These are phyloP conservation scores for Episyrphus balteatus DNA, from an alignment of 1,140 invertebrate genomes.

Conservation along the genomic window DNA sequence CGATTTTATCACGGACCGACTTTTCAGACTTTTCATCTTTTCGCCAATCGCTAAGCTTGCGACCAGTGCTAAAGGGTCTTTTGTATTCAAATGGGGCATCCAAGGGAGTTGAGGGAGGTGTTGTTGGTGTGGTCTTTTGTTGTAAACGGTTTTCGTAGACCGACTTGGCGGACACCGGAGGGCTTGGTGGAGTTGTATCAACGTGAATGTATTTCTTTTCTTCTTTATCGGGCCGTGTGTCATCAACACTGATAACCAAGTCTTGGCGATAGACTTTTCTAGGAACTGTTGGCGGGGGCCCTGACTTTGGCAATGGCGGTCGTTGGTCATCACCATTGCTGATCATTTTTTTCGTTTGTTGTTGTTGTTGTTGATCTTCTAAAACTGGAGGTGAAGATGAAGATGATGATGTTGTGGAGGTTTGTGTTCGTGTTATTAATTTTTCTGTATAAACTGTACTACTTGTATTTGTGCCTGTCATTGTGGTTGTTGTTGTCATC, in stretches of 20 bases:
- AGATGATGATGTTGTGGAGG: no score
- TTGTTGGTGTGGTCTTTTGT: slow-evolving; percentile 3
- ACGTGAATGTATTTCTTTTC: no score
- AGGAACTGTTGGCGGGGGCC: slow-evolving; percentile 27
- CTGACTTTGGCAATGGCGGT: slow-evolving; percentile 32
- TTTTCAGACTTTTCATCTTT: slow-evolving; percentile 65
- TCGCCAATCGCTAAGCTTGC: slow-evolving; percentile 37
- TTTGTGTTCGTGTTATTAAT: background rate
- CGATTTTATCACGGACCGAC: slow-evolving; percentile 76
- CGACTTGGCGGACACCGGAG: background rate
- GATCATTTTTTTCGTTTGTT: background rate
- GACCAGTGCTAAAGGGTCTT: slow-evolving; percentile 23
- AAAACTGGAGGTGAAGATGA: no score
- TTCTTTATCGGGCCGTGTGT: slow-evolving; percentile 10
- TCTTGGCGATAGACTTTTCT: slow-evolving; percentile 33
- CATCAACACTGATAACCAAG: slow-evolving; percentile 30
- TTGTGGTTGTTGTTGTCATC: slow-evolving; percentile 5
- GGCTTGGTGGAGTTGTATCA: background rate
- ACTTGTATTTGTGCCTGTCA: slow-evolving; percentile 9
- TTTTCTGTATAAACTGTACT: slow-evolving; percentile 12
- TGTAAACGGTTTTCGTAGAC: background rate
- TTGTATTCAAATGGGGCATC: slow-evolving; percentile 18
- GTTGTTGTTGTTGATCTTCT: background rate
- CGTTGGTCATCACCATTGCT: slow-evolving; percentile 1
- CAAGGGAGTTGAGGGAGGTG: background rate